Base-by-base conservation (phyloP, 2,113 vertebrate genomes). In the Rostratula benghalensis region DNA sequence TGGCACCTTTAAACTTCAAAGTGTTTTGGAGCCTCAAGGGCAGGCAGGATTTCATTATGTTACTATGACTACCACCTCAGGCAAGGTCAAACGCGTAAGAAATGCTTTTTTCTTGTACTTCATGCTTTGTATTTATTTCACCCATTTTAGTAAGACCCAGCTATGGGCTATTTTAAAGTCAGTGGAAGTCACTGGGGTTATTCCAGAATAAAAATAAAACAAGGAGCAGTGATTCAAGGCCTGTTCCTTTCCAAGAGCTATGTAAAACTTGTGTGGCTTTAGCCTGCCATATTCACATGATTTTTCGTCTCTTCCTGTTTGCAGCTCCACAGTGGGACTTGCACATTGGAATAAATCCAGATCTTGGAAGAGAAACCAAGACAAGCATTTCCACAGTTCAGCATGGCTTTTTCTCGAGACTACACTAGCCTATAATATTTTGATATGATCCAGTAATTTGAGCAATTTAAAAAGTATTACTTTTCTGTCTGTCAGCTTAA, bases 1-100 rank as follows among this genome's bases (percentile, higher is more conserved):
- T 33, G 50, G 30, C 65, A 82, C 43, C 21, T 90, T 78, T 64
- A 75, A 89, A 87, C 24, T 95, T 93, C 86, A 93, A 93, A 90
- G 76, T 41, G 37, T 48, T 83, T 60, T 67, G 76, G 1, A 93
- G 22, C 41, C 64, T 27, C 54, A 67, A 83, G 65, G 41, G 17
- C 57, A 74, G 48, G 65, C 30, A 84, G 67, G 45, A 87, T 90
- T 93, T 92, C 43, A 84, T 94, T 86, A 65, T 3, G 0, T n/a
- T 74, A 18, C 35, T 22, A 46, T 30, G 59, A 57, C 70, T 70
- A 37, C 35, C 31, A 65, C 51, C 53, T 94, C 80, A 90, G 63
- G 86, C 35, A 92, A 96, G 54, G 80, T 84, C 77, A 94, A 77
- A 69, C 3, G 7, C 48, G 33, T 37, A 41, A 48, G 35, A 69